Base-by-base conservation (phyloP, 1,140 invertebrate species). In the Trichoplusia ni region DNA sequence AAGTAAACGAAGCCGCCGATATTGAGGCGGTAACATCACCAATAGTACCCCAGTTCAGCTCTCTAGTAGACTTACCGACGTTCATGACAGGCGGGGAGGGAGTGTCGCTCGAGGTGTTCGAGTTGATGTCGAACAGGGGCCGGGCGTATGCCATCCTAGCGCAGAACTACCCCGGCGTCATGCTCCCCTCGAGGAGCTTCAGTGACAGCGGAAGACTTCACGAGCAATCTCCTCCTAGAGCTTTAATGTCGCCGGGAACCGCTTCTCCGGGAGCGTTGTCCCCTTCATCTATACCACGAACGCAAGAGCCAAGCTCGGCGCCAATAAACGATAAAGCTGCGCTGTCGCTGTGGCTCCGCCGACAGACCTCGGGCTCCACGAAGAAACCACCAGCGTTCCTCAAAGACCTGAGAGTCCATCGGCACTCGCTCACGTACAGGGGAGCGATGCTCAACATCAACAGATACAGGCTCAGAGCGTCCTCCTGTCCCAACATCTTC, bases 361-460 rank as follows among this genome's bases (percentile, higher is more conserved):
- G 86, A 0, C 90, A 91, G 47, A 87, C 79, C 59, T 78, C 87
- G 63, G 89, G 86, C 18, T 81, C 91, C 33, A 80, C 89, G 51
- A 92, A 91, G 62, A 80, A 92, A 18, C 92, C 93, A 1, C 91
- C 93, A 4, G 93, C 94, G 2, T 94, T 94, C 76, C 82, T 95
- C n/a, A 95, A 94, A 77, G 94, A 95, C 73, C 86, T 95, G 60
- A 85, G 93, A 37, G 91, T 95, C 64, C 95, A 95, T 71, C 89
- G 95, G 56, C 93, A 95, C 69, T 96, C 95, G 33, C 86, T 97
- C 14, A 97, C 95, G 19, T 96, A 97, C 81, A 92, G 96, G 60
- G 96, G 96, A 4, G 96, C 96, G 0, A 96, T 97, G 94, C 87
- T 97, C 18, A 96, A 97, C 75, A 95, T 97, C 64, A 95, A 95